Percentiles rank a stretch among this genome's conserved stretches.
These are phyloP conservation scores for Tricholaema leucomelas DNA, from an alignment of 2,113 vertebrate species.

Conservation along the genomic window DNA sequence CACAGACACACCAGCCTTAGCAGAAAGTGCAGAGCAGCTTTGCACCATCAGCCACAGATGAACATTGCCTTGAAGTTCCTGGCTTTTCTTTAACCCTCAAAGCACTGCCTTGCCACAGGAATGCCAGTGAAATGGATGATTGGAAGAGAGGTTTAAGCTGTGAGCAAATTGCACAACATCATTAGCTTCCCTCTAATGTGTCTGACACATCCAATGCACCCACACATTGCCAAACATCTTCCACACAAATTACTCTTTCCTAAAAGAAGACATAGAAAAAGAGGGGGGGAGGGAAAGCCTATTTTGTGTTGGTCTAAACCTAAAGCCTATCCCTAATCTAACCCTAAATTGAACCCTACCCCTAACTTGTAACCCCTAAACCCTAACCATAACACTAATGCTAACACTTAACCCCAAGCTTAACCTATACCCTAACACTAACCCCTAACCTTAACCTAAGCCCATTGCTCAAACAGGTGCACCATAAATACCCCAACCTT, in stretches of 20 bases:
- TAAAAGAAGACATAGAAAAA: background rate
- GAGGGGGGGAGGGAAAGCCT: too few species aligned
- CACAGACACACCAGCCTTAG: accelerated
- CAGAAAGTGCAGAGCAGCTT: background rate
- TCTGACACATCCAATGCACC: background rate
- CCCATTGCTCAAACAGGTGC: background rate
- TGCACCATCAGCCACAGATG: background rate
- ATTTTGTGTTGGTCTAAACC: background rate
- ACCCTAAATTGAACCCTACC: too few species aligned
- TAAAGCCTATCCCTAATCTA: too few species aligned
- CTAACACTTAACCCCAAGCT: too few species aligned
- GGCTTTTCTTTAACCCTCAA: background rate
- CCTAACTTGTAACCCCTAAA: too few species aligned
- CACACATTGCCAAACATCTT: background rate
- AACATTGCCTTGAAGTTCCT: background rate
- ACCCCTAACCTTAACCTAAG: too few species aligned
- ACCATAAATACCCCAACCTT: background rate
- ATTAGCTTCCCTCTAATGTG: background rate
- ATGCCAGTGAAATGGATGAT: background rate
- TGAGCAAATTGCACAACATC: background rate
- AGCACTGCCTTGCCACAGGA: background rate
- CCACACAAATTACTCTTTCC: background rate
- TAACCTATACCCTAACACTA: too few species aligned
- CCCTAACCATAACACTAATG: too few species aligned
- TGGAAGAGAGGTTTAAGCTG: background rate